Conservation (phyloP, 2,113 vertebrate species). For the Myotis yumanensis region DNA sequence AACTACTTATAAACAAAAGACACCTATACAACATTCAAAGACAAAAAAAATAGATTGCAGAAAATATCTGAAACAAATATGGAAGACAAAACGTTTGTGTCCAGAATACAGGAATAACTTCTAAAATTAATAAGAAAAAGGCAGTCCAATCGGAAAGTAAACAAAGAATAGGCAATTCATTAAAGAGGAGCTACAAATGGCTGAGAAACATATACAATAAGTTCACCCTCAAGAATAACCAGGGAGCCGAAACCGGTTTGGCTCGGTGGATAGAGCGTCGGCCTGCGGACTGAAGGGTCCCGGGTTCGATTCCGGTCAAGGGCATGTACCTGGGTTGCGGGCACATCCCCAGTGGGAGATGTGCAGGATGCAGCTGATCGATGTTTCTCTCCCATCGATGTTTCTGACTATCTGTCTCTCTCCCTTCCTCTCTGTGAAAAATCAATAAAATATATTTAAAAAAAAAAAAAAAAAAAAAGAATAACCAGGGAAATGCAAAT, state of each 20-base stretch:
- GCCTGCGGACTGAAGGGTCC: too few relatives aligned
- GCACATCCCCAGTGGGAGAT: too few relatives aligned
- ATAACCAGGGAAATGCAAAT: slow-evolving; percentile 29
- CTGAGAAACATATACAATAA: neutral
- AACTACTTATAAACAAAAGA: slow-evolving; percentile 37
- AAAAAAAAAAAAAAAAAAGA: too few relatives aligned
- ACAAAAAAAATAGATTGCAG: neutral
- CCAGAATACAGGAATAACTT: neutral
- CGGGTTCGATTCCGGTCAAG: too few relatives aligned
- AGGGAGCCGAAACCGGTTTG: too few relatives aligned
- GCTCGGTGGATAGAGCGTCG: too few relatives aligned
- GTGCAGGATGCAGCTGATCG: too few relatives aligned
- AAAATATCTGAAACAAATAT: slow-evolving; percentile 23
- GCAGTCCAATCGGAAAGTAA: neutral
- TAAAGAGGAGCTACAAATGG: neutral
- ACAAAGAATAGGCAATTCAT: neutral
- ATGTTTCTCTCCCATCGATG: too few relatives aligned
- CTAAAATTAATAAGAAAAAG: neutral
- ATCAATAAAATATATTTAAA: too few relatives aligned
- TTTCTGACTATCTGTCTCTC: too few relatives aligned
- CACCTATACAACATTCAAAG: slow-evolving; percentile 13
- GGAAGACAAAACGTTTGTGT: slow-evolving; percentile 6
- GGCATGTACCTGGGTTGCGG: too few relatives aligned
- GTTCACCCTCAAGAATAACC: neutral
- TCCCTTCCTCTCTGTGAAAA: too few relatives aligned